phyloP scores from a whole-genome alignment of 1,140 invertebrate genomes.

The Lutraria rhynchaena region DNA sequence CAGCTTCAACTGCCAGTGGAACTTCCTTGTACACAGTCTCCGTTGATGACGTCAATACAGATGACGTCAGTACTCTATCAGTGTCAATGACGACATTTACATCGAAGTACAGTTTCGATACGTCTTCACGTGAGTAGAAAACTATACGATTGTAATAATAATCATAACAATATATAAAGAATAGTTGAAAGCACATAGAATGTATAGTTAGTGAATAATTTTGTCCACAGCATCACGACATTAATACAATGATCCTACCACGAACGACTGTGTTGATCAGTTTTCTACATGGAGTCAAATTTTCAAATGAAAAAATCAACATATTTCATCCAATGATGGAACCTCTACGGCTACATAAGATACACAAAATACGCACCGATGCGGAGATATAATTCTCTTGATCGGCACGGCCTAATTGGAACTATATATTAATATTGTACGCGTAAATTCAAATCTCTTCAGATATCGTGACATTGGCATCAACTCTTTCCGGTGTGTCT shows the following conservation, averaged over 20 bases:
- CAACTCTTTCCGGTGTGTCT: neutral
- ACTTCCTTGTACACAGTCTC: slow-evolving; percentile 14
- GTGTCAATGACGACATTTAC: slow-evolving; percentile 9
- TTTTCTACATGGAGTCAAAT: too few relatives aligned
- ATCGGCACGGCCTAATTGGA: neutral
- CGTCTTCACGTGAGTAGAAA: slow-evolving; percentile 20
- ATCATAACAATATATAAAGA: too few relatives aligned
- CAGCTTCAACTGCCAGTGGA: neutral
- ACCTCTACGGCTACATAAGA: too few relatives aligned
- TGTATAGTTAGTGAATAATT: too few relatives aligned
- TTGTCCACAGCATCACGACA: too few relatives aligned
- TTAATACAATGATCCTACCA: too few relatives aligned
- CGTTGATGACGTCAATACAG: slow-evolving; percentile 2
- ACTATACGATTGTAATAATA: too few relatives aligned
- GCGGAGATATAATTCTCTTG: neutral
- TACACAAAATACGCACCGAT: neutral
- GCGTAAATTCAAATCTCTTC: neutral
- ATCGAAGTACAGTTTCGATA: slow-evolving; percentile 29
- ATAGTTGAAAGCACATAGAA: too few relatives aligned
- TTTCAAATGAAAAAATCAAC: too few relatives aligned
- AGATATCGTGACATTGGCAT: neutral
- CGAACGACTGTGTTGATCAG: too few relatives aligned
- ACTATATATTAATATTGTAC: neutral
- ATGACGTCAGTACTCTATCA: slow-evolving; percentile 13
- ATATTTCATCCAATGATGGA: too few relatives aligned